Percentiles rank a stretch among this genome's conserved stretches.
These are phyloP conservation scores for Euproctis similis DNA, from an alignment of 2,888 invertebrate genomes.

Conservation along the genomic window DNA sequence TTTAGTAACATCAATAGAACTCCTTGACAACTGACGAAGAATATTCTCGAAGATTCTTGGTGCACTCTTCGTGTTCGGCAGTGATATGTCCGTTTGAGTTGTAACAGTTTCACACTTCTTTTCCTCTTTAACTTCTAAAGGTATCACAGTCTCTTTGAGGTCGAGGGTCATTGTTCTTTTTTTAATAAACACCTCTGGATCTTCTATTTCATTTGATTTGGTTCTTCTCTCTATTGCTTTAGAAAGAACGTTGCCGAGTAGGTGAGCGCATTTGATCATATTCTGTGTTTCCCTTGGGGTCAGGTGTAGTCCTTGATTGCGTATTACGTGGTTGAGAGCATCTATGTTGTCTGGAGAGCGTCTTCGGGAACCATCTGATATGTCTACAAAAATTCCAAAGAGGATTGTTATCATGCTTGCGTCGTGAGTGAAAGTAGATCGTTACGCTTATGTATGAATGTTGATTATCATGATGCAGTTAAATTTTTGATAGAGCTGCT, in stretches of 20 bases:
- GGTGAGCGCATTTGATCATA: slow-evolving; percentile 62
- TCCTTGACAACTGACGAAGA: slow-evolving; percentile 54
- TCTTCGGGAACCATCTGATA: slow-evolving; percentile 42
- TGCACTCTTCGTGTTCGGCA: slow-evolving; percentile 66
- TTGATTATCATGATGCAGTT: no score
- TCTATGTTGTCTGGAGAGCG: slow-evolving; percentile 49
- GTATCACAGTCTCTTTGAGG: slow-evolving; percentile 49
- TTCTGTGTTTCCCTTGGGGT: slow-evolving; percentile 59
- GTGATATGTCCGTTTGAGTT: slow-evolving; percentile 65
- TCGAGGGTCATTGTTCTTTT: slow-evolving; percentile 53
- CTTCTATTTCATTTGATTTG: slow-evolving; percentile 23
- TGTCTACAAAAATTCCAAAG: no score
- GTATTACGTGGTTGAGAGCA: slow-evolving; percentile 45
- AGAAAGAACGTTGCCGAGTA: slow-evolving; percentile 51
- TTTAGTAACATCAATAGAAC: slow-evolving; percentile 46
- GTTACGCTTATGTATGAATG: no score
- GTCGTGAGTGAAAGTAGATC: no score
- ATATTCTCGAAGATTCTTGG: slow-evolving; percentile 68
- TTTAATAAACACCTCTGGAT: slow-evolving; percentile 26
- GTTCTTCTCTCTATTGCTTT: slow-evolving; percentile 54
- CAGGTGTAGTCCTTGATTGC: slow-evolving; percentile 51
- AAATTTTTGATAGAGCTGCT: no score
- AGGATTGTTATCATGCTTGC: no score
- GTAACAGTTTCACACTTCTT: slow-evolving; percentile 51
- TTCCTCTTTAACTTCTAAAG: slow-evolving; percentile 36